These are phyloP conservation scores for Ellobium chinense DNA, from an alignment of 2,888 invertebrate genomes.

Conservation along the genomic window DNA sequence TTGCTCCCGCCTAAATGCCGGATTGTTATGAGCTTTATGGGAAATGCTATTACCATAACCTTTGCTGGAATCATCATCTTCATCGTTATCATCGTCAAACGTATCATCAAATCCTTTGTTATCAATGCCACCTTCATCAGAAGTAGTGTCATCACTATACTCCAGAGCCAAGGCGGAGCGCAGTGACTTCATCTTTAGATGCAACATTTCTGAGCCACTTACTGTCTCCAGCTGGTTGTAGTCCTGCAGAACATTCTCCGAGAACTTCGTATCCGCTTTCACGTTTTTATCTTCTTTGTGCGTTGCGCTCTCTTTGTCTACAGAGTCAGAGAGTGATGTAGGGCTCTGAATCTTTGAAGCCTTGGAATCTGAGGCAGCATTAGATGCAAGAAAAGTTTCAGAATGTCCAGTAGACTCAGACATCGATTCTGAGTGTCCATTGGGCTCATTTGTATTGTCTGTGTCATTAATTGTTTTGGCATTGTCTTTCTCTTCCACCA, in stretches of 20 bases:
- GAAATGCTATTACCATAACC: neutral
- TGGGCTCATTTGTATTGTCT: neutral
- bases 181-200: conserved; percentile 13
- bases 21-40: too few species aligned
- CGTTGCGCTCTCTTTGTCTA: neutral
- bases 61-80: neutral
- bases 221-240: conserved; percentile 27
- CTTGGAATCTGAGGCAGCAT: neutral
- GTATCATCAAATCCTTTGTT: conserved; percentile 11
- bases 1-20: too few species aligned
- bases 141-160: conserved; percentile 20
- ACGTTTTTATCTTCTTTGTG: neutral
- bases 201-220: conserved; percentile 37
- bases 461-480: neutral
- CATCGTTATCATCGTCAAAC: neutral
- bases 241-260: conserved; percentile 5
- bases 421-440: neutral
- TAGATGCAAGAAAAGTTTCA: neutral
- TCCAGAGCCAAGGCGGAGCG: conserved; percentile 1
- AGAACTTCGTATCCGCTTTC: neutral
- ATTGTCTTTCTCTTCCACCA: neutral
- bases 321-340: neutral
- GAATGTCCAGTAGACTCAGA: neutral
- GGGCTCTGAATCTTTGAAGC: neutral
- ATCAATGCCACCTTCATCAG: conserved; percentile 11